Evolutionary conservation across 30 jellyfish, hydroid and myxozoan genomes (phyloP), one percentile per base, ranked within the genome.

Genomic region (Hydractinia echinata): DNA sequence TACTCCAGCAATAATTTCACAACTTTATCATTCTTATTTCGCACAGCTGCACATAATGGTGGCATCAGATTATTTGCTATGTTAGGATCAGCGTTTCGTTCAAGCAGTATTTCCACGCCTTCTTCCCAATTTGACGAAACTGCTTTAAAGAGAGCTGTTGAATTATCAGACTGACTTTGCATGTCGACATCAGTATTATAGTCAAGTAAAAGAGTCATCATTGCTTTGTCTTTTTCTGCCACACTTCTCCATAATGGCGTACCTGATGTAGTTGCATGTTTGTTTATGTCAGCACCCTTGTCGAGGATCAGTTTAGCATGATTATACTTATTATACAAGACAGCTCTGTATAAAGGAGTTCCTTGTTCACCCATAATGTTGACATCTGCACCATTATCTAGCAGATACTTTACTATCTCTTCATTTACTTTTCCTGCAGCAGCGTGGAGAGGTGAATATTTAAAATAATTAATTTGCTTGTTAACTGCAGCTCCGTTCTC

Each of bases 31-130:
- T 71, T 71, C 53, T 71, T 71, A n/a, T 71, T 30, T 71, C 16
- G 70, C 9, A 71, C 60, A 8, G 81, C 81, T 71, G 15, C 81
- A 71, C 49, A 71, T 20, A 71, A 50, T 20, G 81, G 81, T 20
- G 81, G 10, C 16, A 44, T 51, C 18, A 51, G 39, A 44, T n/a
- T 64, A n/a, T 51, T 44, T n/a, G 39, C 74, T n/a, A 64, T 44
- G 39, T 64, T 64, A 51, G 39, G 10, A 51, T 64, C 39, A 64
- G 74, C 74, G 19, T 64, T 64, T 64, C 74, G 9, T 64, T 64
- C 74, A n/a, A 64, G 18, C 0, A 64, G 16, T n/a, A 64, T 51
- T 64, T 64, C 39, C 16, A 51, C 74, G 19, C 51, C 74, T 64
- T 64, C 74, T 7, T n/a, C 39, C 10, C 39, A n/a, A 13, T 64